Percentiles rank a stretch among this genome's conserved stretches.
These are phyloP conservation scores for Asteroscopus sphinx DNA, from an alignment of 2,888 invertebrate species.

Conservation along the genomic window DNA sequence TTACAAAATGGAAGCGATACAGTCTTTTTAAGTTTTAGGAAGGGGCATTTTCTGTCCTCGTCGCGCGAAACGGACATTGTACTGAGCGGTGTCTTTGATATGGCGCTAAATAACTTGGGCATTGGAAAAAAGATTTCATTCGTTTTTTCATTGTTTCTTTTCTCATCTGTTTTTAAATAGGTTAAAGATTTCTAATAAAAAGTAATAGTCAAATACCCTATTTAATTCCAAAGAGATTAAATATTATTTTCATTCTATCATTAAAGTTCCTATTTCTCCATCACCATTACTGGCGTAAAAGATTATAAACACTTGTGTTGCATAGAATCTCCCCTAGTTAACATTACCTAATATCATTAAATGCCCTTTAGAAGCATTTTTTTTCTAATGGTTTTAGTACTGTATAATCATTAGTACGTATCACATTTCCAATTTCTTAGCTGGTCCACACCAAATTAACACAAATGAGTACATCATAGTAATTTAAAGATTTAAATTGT, in stretches of 20 bases:
- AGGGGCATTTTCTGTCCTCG: no score
- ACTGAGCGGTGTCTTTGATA: no score
- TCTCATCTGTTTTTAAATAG: slow-evolving; percentile 2
- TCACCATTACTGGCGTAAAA: slow-evolving; percentile 8
- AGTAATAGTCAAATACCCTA: no score
- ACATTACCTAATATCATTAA: slow-evolving; percentile 16
- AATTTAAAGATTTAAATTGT: slow-evolving; percentile 34
- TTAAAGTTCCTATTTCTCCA: slow-evolving; percentile 18
- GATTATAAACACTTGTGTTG: slow-evolving; percentile 16
- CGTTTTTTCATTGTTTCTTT: no score
- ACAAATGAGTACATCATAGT: slow-evolving; percentile 51
- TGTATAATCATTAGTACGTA: slow-evolving; percentile 5
- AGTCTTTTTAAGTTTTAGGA: no score
- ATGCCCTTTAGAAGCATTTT: slow-evolving; percentile 22
- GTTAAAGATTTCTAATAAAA: no score
- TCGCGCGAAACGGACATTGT: no score
- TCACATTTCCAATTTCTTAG: slow-evolving; percentile 3
- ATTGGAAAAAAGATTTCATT: no score
- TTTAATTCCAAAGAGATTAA: no score
- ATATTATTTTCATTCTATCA: neutral
- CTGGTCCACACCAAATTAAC: slow-evolving; percentile 24
- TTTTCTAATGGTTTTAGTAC: slow-evolving; percentile 19
- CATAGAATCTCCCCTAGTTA: slow-evolving; percentile 46
- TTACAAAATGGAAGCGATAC: no score
- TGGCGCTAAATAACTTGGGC: no score